Percentiles rank a stretch among this genome's conserved stretches.
Evolutionary conservation across 2,888 invertebrate genomes (phyloP).

Genomic region (Patella pellucida): DNA sequence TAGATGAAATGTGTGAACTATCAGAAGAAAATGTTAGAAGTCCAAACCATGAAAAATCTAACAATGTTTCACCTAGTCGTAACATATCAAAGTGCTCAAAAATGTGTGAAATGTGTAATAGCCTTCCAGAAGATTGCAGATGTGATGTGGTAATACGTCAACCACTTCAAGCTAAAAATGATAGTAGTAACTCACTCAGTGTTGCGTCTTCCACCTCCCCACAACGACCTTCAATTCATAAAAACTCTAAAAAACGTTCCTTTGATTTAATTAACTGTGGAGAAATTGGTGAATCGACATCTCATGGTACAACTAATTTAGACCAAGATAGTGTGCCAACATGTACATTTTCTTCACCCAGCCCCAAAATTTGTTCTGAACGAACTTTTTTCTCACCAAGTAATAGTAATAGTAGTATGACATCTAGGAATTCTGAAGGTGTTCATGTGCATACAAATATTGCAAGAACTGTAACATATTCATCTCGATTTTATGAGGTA

Average conservation of each 20-base stretch:
- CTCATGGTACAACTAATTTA: not conserved
- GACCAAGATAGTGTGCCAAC: not conserved
- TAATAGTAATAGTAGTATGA: slow-evolving; percentile 54
- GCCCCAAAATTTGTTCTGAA: slow-evolving; percentile 43
- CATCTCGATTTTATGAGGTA: slow-evolving; percentile 63
- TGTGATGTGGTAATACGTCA: not conserved
- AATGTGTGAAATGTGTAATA: slow-evolving; percentile 21
- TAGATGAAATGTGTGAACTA: not conserved
- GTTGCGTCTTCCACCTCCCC: not conserved
- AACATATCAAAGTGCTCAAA: slow-evolving; percentile 15
- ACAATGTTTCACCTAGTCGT: not conserved
- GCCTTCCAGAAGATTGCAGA: slow-evolving; percentile 10
- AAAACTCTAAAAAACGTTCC: not conserved
- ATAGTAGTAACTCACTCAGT: not conserved
- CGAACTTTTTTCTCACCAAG: slow-evolving; percentile 63
- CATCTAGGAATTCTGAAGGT: slow-evolving; percentile 59
- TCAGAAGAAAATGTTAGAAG: slow-evolving; percentile 3
- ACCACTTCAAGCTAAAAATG: not conserved
- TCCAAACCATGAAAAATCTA: not conserved
- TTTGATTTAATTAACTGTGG: not conserved
- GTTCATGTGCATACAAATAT: slow-evolving; percentile 66
- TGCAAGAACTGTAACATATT: slow-evolving; percentile 68
- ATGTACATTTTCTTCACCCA: not conserved
- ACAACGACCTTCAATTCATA: not conserved
- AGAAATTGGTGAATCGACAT: not conserved